Evolutionary conservation across 2,888 invertebrate species (phyloP), one percentile per base, ranked within the genome.

Genomic region (Euclidia mi): DNA sequence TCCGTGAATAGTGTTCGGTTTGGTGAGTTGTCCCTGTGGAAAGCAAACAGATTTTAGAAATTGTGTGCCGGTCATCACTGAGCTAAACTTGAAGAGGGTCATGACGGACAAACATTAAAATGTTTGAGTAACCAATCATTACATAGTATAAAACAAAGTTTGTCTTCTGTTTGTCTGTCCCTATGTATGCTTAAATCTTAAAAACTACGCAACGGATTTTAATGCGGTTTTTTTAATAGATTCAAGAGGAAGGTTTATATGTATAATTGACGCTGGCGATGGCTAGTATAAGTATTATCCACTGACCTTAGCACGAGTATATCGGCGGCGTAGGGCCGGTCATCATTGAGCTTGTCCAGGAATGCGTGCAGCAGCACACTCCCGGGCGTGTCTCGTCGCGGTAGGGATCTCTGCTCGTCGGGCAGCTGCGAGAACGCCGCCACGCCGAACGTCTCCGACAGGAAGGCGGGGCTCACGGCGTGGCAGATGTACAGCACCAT

Each of bases 21-120:
- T 51, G 97, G 97, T 74, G 98, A 98, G 91, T 99, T 99, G 87
- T 99, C 99, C 90, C 99, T 99, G 95, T 20, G 94, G 55, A 56
- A 57, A 67, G 41, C 61, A 37, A 32, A 43, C 1, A 3, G 10
- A 40, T 11, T 40, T 20, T 40, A 25, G n/a, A n/a, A n/a, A n/a
- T n/a, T n/a, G n/a, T n/a, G n/a, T n/a, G n/a, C n/a, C n/a, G n/a
- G n/a, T n/a, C n/a, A n/a, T n/a, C n/a, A n/a, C n/a, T n/a, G n/a
- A n/a, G n/a, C n/a, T n/a, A n/a, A n/a, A n/a, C n/a, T n/a, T n/a
- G n/a, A n/a, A n/a, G n/a, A n/a, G n/a, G n/a, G n/a, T n/a, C n/a
- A n/a, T n/a, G n/a, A n/a, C n/a, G n/a, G n/a, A n/a, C n/a, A n/a
- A n/a, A n/a, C n/a, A n/a, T n/a, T n/a, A n/a, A n/a, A n/a, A n/a